phyloP scores from a whole-genome alignment of 2,797 vertebrate species.

The Sebastes melanostomus region DNA sequence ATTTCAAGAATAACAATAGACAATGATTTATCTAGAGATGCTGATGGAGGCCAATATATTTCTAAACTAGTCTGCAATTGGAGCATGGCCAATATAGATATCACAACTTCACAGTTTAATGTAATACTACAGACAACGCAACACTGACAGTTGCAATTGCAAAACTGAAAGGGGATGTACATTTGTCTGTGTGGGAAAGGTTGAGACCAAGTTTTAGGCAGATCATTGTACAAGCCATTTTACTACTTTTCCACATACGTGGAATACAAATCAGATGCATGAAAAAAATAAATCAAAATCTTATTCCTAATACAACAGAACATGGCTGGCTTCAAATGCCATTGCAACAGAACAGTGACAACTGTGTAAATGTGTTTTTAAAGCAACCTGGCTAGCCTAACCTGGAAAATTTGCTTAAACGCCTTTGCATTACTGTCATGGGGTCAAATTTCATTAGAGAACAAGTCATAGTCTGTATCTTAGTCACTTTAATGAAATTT shows the following conservation, averaged over 20 bases:
- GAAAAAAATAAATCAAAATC: background rate
- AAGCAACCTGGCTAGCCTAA: background rate
- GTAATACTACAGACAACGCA: background rate
- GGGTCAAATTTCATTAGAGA: background rate
- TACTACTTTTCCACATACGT: background rate
- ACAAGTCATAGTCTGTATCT: background rate
- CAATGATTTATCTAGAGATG: background rate
- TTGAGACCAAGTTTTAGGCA: background rate
- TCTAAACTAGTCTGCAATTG: background rate
- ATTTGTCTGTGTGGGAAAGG: background rate
- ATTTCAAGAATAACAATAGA: background rate
- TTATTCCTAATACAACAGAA: background rate
- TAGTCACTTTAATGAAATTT: background rate
- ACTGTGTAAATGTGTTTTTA: background rate
- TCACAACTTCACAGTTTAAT: background rate
- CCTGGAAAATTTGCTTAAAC: background rate
- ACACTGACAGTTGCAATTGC: conserved; percentile 8
- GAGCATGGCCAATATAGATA: background rate
- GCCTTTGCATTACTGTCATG: background rate
- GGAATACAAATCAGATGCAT: background rate
- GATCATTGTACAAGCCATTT: background rate
- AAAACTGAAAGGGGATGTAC: conserved; percentile 15
- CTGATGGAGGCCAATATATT: background rate
- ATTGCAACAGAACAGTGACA: background rate
- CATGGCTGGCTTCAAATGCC: background rate